Percentiles rank a stretch among this genome's conserved stretches.
These are phyloP conservation scores for Palloptera scutellata DNA, from an alignment of 2,888 invertebrate species.

Conservation along the genomic window DNA sequence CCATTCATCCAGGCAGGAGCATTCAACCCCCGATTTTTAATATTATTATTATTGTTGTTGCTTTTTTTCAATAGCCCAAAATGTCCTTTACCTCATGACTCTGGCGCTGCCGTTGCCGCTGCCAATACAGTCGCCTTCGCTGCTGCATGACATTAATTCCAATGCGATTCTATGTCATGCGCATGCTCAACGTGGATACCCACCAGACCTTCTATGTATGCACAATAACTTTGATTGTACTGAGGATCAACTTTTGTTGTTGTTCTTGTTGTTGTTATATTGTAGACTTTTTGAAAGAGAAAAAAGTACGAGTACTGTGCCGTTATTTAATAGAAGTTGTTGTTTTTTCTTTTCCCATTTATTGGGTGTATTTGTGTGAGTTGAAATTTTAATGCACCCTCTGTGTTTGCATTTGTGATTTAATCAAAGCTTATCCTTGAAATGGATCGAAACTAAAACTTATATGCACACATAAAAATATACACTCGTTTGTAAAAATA, in stretches of 20 bases:
- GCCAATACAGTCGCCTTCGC: slow-evolving; percentile 11
- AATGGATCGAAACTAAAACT: slow-evolving; percentile 24
- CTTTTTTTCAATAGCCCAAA: too few species aligned
- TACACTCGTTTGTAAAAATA: too few species aligned
- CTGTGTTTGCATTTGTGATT: slow-evolving; percentile 36
- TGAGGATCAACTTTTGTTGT: background rate
- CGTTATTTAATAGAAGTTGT: too few species aligned
- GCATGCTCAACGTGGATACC: slow-evolving; percentile 1
- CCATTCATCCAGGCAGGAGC: slow-evolving; percentile 1
- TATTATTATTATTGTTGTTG: background rate
- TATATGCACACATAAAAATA: background rate
- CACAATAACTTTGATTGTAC: slow-evolving; percentile 8
- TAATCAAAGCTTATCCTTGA: slow-evolving; percentile 38
- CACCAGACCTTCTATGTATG: slow-evolving; percentile 16
- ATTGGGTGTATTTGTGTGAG: too few species aligned
- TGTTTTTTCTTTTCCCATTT: too few species aligned
- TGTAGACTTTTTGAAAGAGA: too few species aligned
- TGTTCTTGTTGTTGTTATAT: too few species aligned
- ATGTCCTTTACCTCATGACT: slow-evolving; percentile 3
- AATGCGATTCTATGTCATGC: slow-evolving; percentile 20
- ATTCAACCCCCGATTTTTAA: slow-evolving; percentile 31
- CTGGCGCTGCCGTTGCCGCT: slow-evolving; percentile 15
- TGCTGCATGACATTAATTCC: slow-evolving; percentile 33
- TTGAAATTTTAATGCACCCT: background rate
- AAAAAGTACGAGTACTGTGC: too few species aligned